phyloP scores from a whole-genome alignment of 30 jellyfish, hydroid and myxozoan species.

The Aurelia aurita complex sp. Pacific region DNA sequence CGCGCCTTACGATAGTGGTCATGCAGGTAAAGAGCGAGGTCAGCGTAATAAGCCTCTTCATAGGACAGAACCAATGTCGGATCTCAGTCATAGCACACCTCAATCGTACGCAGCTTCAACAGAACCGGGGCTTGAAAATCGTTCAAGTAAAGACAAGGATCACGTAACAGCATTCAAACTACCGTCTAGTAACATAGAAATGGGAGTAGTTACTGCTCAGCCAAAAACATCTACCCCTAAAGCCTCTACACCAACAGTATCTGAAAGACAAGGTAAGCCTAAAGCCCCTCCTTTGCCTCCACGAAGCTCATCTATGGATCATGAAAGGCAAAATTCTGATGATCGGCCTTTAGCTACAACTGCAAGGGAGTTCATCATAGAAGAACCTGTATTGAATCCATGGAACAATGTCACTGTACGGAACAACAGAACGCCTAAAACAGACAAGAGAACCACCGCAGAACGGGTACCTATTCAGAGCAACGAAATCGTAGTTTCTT shows the following conservation, averaged over 20 bases:
- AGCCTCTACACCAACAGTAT: background rate
- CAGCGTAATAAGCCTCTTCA: constrained; percentile 9
- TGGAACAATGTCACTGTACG: constrained; percentile 39
- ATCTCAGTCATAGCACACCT: too few species aligned
- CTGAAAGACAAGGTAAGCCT: background rate
- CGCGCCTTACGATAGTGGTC: background rate
- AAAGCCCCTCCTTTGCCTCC: constrained; percentile 55
- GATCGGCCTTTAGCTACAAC: background rate
- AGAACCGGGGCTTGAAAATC: background rate
- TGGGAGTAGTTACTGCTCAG: background rate
- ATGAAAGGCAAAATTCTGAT: background rate
- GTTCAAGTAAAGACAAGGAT: background rate
- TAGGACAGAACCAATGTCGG: constrained; percentile 8
- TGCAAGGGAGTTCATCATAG: background rate
- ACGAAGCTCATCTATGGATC: constrained; percentile 14
- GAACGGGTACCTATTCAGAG: background rate
- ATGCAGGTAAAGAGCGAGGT: background rate
- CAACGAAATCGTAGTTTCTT: too few species aligned
- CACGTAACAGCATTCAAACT: background rate
- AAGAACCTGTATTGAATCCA: constrained; percentile 11
- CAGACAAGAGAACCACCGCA: background rate
- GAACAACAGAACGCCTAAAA: constrained; percentile 12
- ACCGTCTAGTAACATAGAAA: background rate
- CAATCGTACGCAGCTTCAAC: background rate
- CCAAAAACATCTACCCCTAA: background rate